These are phyloP conservation scores for Neoarius graeffei DNA, from an alignment of 2,113 vertebrate genomes.

Conservation along the genomic window DNA sequence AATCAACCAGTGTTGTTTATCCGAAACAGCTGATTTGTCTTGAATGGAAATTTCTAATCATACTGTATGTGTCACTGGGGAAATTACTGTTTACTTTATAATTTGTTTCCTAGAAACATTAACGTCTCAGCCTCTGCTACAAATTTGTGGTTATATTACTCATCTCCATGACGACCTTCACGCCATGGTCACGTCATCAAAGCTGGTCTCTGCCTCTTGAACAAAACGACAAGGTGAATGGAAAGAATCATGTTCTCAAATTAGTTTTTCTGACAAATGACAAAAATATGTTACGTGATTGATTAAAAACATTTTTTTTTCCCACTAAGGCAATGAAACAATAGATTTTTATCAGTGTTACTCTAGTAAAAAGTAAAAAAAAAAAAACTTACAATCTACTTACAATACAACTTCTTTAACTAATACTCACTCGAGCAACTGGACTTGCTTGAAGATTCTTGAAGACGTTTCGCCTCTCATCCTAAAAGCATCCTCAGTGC, in stretches of 20 bases:
- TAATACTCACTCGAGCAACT: not conserved
- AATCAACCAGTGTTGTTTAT: not conserved
- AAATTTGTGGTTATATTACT: not conserved
- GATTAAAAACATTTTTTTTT: not conserved
- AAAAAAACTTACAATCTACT: not conserved
- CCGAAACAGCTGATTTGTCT: too few relatives aligned
- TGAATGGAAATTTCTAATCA: not conserved
- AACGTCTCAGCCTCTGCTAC: not conserved
- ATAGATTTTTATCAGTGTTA: not conserved
- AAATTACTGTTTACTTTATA: not conserved
- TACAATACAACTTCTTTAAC: not conserved
- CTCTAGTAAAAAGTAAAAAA: not conserved
- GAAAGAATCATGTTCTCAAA: not conserved
- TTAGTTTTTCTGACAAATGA: not conserved
- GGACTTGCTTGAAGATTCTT: too few relatives aligned
- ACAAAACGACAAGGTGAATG: not conserved
- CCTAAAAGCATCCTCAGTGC: too few relatives aligned
- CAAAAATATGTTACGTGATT: not conserved
- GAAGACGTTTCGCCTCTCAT: too few relatives aligned
- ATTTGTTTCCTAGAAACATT: conserved; percentile 1
- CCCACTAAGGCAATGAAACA: not conserved
- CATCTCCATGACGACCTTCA: not conserved
- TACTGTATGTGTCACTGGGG: not conserved
- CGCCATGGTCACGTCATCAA: not conserved
- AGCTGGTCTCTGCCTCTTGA: not conserved